Evolutionary conservation across 2,888 invertebrate species (phyloP), one percentile per base, ranked within the genome.

Genomic region (Tachystola acroxantha): DNA sequence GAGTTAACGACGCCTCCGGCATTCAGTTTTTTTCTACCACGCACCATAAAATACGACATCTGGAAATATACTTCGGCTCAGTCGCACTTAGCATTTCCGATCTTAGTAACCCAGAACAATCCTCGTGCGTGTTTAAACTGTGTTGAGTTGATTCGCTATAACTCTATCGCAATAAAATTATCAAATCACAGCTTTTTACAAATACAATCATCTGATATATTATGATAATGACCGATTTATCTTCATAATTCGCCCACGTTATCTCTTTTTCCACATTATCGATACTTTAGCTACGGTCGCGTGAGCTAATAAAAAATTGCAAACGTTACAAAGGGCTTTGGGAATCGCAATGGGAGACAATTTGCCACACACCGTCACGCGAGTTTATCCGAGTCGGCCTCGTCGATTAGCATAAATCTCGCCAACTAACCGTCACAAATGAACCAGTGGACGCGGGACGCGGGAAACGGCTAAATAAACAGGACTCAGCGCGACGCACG

Each of bases 391-490:
- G 71, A 74, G 63, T 72, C 80, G 60, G 73, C 81, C 82, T 68
- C 72, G 71, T 75, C 84, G 81, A 84, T 86, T 86, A 85, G 76
- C 84, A 86, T 85, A 86, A 86, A 85, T 85, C 82, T 84, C 77
- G 68, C 74, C 80, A 81, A 84, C 78, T 82, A 84, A 78, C 82
- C 84, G 79, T 77, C 78, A 72, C 85, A 72, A 85, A 86, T 81
- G 78, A 74, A 62, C n/a, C 58, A 54, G 58, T 61, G 69, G 69
- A 57, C 55, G 62, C 57, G 62, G 36, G 47, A 37, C 34, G 37
- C 53, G 49, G 60, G 50, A 47, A 50, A 55, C 57, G 50, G 60
- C 67, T 68, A 66, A 70, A 64, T 72, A 71, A 77, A 79, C 70
- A 71, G 47, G 64, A 63, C 59, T 59, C 65, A 60, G 48, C 57